Evolutionary conservation across 2,797 vertebrate species (phyloP).

Genomic region (Kryptolebias ocellatus): DNA sequence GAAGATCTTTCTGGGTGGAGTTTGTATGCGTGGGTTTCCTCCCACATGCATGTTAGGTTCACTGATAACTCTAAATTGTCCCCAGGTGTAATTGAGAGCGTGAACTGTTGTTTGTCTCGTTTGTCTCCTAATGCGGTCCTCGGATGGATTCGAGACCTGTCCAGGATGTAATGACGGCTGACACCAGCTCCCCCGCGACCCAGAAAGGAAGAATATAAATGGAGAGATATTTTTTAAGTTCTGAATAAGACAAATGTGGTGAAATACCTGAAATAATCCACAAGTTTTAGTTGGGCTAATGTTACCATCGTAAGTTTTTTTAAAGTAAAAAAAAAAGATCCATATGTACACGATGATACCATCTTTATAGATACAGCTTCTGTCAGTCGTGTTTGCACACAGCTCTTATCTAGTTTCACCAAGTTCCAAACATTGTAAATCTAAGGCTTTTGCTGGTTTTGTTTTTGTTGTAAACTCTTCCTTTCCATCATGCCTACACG

Average conservation of each 20-base stretch:
- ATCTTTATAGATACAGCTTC: slow-evolving; percentile 29
- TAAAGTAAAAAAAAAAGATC: not conserved
- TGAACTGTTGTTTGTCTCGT: too few relatives aligned
- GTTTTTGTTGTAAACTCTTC: slow-evolving; percentile 6
- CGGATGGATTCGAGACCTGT: too few relatives aligned
- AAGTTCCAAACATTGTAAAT: slow-evolving; percentile 34
- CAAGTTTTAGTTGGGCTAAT: not conserved
- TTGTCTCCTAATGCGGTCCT: too few relatives aligned
- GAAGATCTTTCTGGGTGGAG: too few relatives aligned
- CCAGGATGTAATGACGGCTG: too few relatives aligned
- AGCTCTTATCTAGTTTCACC: slow-evolving; percentile 17
- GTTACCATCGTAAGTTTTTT: slow-evolving; percentile 4
- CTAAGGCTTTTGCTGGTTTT: slow-evolving; percentile 32
- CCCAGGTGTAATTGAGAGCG: too few relatives aligned
- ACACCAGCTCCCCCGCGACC: too few relatives aligned
- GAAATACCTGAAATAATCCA: not conserved
- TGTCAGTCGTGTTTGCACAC: slow-evolving; percentile 38
- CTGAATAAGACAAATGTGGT: not conserved
- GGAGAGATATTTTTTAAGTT: not conserved
- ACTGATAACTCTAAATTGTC: too few relatives aligned
- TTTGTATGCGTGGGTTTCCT: too few relatives aligned
- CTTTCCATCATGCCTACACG: not conserved
- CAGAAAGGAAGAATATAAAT: too few relatives aligned
- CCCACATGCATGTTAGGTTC: too few relatives aligned
- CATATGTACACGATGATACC: slow-evolving; percentile 24